phyloP scores from a whole-genome alignment of 1,140 invertebrate genomes.

The Drosophila rhopaloa region DNA sequence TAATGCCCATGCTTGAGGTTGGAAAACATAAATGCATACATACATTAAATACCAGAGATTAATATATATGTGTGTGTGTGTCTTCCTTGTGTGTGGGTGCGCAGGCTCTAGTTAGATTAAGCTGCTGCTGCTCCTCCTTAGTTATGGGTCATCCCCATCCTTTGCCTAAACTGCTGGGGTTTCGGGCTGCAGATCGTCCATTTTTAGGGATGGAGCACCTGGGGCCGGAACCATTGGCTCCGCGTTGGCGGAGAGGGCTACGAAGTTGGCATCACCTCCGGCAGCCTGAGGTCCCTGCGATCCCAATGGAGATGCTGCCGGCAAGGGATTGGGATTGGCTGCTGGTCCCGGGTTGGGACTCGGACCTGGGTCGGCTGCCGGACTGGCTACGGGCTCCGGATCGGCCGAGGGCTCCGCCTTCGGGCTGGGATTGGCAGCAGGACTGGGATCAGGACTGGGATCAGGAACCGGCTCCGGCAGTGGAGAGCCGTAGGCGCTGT shows the following conservation, averaged over 20 bases:
- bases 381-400: background rate
- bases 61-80: constrained; percentile 27
- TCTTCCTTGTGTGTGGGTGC: constrained; percentile 19
- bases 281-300: background rate
- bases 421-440: constrained; percentile 11
- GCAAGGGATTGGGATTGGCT: background rate
- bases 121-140: background rate
- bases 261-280: constrained; percentile 15
- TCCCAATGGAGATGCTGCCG: background rate
- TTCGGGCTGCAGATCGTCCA: constrained; percentile 8
- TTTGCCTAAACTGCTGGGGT: background rate
- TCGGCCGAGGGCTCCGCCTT: constrained; percentile 19
- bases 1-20: constrained; percentile 45
- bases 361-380: background rate
- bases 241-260: constrained; percentile 21
- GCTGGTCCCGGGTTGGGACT: background rate
- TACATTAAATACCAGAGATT: constrained; percentile 9
- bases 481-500: constrained; percentile 40
- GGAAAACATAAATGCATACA: constrained; percentile 22
- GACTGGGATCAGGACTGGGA: constrained; percentile 3
- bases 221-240: constrained; percentile 2
- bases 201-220: background rate
- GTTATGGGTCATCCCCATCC: too few species aligned
- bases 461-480: constrained; percentile 3
- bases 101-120: background rate